A percentile compares a stretch with the other conserved stretches of the same genome.
These are phyloP conservation scores for Ameiurus melas DNA, from an alignment of 2,113 vertebrate species.

Conservation along the genomic window DNA sequence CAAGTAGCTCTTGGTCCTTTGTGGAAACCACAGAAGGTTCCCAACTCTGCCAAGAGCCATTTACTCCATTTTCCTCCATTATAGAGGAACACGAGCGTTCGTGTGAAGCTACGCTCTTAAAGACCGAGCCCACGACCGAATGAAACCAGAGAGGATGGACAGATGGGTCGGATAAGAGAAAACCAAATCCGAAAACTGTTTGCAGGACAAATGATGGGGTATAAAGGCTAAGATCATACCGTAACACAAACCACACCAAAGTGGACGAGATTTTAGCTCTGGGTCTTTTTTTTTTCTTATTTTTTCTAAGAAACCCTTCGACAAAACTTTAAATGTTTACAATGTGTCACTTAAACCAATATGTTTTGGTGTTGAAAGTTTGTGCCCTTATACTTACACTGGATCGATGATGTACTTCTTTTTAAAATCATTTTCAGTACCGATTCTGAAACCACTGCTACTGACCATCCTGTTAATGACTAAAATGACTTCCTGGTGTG, in stretches of 20 bases:
- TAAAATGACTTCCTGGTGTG: neutral
- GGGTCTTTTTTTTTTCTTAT: neutral
- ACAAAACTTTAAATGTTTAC: neutral
- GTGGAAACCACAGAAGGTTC: constrained; percentile 11
- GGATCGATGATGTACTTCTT: neutral
- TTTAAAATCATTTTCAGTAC: neutral
- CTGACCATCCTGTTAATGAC: neutral
- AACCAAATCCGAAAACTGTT: constrained; percentile 30
- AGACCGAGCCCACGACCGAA: neutral
- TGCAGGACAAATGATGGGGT: constrained; percentile 29
- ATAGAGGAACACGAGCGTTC: constrained; percentile 3
- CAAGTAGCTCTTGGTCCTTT: neutral
- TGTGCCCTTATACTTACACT: neutral
- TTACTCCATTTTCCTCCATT: constrained; percentile 2
- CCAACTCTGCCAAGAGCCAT: neutral
- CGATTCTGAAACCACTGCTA: neutral
- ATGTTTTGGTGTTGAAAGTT: neutral
- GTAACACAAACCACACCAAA: constrained; percentile 30
- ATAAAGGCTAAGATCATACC: constrained; percentile 17
- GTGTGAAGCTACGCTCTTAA: neutral
- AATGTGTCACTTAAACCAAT: neutral
- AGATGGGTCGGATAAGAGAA: constrained; percentile 34
- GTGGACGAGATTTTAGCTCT: neutral
- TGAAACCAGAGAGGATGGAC: constrained; percentile 28
- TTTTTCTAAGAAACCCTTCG: neutral